Evolutionary conservation across 2,888 invertebrate genomes (phyloP), one percentile per base, ranked within the genome.

Genomic region (Candidula unifasciata): DNA sequence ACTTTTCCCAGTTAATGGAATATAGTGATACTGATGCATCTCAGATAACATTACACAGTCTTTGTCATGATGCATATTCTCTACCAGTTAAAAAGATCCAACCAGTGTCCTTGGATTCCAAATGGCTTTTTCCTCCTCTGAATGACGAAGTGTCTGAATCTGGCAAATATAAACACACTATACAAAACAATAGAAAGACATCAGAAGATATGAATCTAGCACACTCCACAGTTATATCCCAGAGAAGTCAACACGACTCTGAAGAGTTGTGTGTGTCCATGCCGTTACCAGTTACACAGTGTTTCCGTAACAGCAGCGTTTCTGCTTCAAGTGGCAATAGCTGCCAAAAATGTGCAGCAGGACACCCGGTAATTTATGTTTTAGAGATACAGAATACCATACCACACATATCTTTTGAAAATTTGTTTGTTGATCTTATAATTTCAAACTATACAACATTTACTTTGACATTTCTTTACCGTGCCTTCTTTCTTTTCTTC

Each of bases 291-390:
- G 6, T 44, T 24, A 21, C 33, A 2, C 57, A 57, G 30, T 21
- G 0, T 18, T 8, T 76, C 8, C 33, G 21, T 6, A 57, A 33
- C 54, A 57, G 2, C 13, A 57, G 21, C 18, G 24, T 24, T 10
- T 0, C 57, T 30, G 16, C 60, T 8, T 60, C 60, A 74, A 60
- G 44, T 68, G 69, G 30, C 30, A 44, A n/a, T 16, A 16, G 80
- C 33, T 84, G 84, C 73, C 73, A 80, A 54, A 64, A 84, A 73
- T 84, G 84, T 80, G 84, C 84, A n/a, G 84, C 84, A 33, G 84
- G 84, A n/a, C 68, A 84, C 66, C 64, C 80, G 73, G 84, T 84
- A 74, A 64, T 73, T 83, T 24, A 64, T 82, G 35, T 71, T 1
- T 69, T 69, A 33, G 18, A 81, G 30, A 68, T 24, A 24, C 21